These are phyloP conservation scores for Campylomormyrus tamandua DNA, from an alignment of 2,113 vertebrate species.

Conservation along the genomic window DNA sequence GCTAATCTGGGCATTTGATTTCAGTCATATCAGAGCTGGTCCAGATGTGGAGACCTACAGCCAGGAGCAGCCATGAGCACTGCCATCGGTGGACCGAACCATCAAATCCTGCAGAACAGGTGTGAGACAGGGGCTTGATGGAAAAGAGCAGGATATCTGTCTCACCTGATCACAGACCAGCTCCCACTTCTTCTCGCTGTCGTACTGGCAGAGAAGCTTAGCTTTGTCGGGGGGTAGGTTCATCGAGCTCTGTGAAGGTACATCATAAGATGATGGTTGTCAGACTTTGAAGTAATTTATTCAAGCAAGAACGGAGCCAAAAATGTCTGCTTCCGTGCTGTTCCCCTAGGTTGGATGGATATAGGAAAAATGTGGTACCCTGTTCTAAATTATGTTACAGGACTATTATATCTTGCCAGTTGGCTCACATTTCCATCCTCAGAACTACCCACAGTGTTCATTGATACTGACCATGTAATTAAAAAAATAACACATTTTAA, in stretches of 20 bases:
- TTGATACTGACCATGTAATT: background rate
- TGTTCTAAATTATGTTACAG: background rate
- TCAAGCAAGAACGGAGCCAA: background rate
- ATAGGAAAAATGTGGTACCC: background rate
- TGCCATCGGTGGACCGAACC: background rate
- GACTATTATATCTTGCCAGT: background rate
- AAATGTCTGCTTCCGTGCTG: background rate
- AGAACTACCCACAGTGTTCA: background rate
- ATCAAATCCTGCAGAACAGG: background rate
- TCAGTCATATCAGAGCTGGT: background rate
- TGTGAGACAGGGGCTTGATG: background rate
- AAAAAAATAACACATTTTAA: background rate
- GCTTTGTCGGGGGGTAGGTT: conserved; percentile 88
- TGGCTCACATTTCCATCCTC: background rate
- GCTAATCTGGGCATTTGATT: background rate
- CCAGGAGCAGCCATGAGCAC: background rate
- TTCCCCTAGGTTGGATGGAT: background rate
- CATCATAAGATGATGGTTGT: background rate
- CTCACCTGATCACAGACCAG: conserved; percentile 83
- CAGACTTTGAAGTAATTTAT: background rate
- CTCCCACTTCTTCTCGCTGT: conserved; percentile 91
- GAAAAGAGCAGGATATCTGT: background rate
- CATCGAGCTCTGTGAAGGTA: conserved; percentile 71
- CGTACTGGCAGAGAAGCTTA: conserved; percentile 78
- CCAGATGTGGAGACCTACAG: background rate